phyloP scores from a whole-genome alignment of 2,888 invertebrate genomes.

The Heliconius sara region DNA sequence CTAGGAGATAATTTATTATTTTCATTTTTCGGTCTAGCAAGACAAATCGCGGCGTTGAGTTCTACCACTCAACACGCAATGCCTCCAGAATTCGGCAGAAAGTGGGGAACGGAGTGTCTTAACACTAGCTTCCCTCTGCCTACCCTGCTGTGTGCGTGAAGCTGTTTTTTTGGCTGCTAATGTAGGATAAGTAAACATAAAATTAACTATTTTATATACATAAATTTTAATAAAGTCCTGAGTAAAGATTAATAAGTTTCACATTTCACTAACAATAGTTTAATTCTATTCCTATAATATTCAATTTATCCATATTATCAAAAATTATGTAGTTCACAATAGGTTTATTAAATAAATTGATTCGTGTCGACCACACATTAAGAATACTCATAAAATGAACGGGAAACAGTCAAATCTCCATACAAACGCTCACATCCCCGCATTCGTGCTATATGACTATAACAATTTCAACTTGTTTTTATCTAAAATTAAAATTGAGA shows the following conservation, averaged over 20 bases:
- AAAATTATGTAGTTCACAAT: conserved; percentile 38
- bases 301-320: background rate
- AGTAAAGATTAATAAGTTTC: background rate
- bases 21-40: no score
- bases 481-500: no score
- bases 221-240: background rate
- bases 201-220: no score
- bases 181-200: no score
- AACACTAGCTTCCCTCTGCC: no score
- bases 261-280: background rate
- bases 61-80: no score
- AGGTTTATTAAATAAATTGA: conserved; percentile 43
- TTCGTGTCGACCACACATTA: conserved; percentile 78
- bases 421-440: conserved; percentile 36
- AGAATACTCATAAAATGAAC: conserved; percentile 72
- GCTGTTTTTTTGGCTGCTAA: no score
- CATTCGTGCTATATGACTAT: conserved; percentile 72
- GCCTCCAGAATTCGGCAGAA: no score
- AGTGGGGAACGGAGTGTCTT: no score
- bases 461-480: conserved; percentile 67
- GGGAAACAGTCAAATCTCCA: conserved; percentile 59
- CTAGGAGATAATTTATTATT: no score
- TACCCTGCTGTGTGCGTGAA: no score
- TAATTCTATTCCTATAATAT: conserved; percentile 1
- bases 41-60: no score